These are phyloP conservation scores for Notamacropus eugenii DNA, from an alignment of 2,797 vertebrate species.

Conservation along the genomic window DNA sequence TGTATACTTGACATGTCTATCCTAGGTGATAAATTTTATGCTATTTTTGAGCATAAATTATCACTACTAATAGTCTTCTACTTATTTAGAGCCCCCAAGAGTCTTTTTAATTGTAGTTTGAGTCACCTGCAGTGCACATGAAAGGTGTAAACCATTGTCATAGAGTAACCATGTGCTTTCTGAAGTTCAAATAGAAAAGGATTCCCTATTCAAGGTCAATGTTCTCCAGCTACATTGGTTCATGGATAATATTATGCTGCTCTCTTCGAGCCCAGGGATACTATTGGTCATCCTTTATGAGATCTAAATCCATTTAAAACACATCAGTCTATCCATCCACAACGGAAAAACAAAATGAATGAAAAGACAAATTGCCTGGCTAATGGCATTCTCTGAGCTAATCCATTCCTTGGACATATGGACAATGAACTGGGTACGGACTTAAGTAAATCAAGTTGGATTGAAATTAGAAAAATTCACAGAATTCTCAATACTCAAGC, in stretches of 20 bases:
- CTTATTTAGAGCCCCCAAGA: not conserved
- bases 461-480: not conserved
- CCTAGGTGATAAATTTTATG: not conserved
- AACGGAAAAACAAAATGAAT: not conserved
- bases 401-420: not conserved
- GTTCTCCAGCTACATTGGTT: not conserved
- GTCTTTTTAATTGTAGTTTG: not conserved
- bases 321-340: not conserved
- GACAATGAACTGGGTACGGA: not conserved
- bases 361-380: not conserved
- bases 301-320: not conserved
- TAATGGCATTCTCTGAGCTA: not conserved
- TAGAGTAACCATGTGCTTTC: not conserved
- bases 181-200: not conserved
- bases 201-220: not conserved
- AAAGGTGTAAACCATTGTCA: not conserved
- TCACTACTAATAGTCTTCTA: not conserved
- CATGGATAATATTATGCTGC: not conserved
- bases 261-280: not conserved
- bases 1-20: not conserved
- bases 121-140: not conserved
- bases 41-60: not conserved
- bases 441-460: not conserved
- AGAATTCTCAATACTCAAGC: not conserved
- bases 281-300: not conserved